Evolutionary conservation across 2,113 vertebrate genomes (phyloP).

Genomic region (Catharus fuscescens): DNA sequence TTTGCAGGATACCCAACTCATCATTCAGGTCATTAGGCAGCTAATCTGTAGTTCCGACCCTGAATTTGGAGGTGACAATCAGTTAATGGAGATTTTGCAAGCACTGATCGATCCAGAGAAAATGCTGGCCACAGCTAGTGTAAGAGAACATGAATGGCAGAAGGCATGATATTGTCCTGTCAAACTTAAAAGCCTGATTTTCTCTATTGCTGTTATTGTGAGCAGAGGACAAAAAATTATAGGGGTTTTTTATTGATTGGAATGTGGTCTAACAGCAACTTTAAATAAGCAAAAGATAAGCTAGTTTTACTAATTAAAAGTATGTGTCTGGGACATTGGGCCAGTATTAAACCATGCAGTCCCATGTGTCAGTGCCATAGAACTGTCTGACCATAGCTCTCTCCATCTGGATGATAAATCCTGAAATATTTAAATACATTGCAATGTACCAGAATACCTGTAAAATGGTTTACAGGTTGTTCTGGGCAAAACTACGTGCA

Average conservation of each 20-base stretch:
- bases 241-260: neutral
- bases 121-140: constrained; percentile 90
- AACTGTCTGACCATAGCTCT: neutral
- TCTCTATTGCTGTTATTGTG: neutral
- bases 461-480: neutral
- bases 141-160: constrained; percentile 75
- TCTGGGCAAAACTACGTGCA: neutral
- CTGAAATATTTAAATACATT: neutral
- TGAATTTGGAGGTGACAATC: constrained; percentile 91
- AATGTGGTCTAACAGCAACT: neutral
- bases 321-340: neutral
- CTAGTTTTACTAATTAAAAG: neutral
- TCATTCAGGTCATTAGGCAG: constrained; percentile 93
- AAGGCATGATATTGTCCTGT: constrained; percentile 32
- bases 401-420: neutral
- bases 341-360: neutral
- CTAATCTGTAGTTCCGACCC: constrained; percentile 93
- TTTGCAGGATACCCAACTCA: constrained; percentile 90
- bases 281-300: neutral
- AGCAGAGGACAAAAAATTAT: neutral
- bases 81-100: constrained; percentile 91
- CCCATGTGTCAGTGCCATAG: neutral
- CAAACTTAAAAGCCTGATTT: neutral
- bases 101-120: constrained; percentile 93
- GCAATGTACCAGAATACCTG: neutral